Base-by-base conservation (phyloP, 2,797 vertebrate genomes). In the Linurgus olivaceus region DNA sequence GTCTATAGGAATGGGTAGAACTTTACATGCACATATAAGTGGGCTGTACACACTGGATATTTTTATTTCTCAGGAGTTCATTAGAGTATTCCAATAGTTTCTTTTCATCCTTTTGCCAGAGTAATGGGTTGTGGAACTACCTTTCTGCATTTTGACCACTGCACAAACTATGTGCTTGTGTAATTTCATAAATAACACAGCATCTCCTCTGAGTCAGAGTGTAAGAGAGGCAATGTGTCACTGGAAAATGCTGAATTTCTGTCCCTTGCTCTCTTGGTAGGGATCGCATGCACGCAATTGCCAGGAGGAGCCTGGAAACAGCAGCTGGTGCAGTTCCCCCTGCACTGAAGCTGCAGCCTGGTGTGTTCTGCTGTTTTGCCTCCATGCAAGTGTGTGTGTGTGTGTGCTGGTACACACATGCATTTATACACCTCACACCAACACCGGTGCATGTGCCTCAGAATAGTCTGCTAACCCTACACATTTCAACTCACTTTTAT, bases 361-460 rank as follows among this genome's bases (percentile, higher is more conserved):
- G 9, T 51, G 8, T 10, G 19, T 70, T 79, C 67, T 72, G 55
- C 26, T n/a, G 37, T 40, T 76, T 31, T 63, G 25, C 11, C 44
- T 50, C 87, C 17, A 24, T 18, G 19, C 11, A 5, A 10, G n/a
- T 1, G 10, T 57, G 31, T 40, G 38, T 33, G 19, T 54, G 31
- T 44, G 3, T 28, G 29, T 19, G 10, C 16, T 40, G 33, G 35
- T n/a, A n/a, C 1, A 2, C 31, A 29, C 0, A 0, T 31, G 50
- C 10, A 17, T 20, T 31, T 11, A 17, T 8, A 31, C 31, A 25
- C 38, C 51, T 76, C 9, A 5, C 13, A 15, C 52, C 37, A 52
- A 40, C 20, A 24, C 12, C 23, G 14, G 1, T 44, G 65, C 26
- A 11, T 1, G 4, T 25, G n/a, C 29, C 59, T 59, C 48, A 37